Base-by-base conservation (phyloP, 2,888 invertebrate genomes). In the Gandaritis pyraliata region DNA sequence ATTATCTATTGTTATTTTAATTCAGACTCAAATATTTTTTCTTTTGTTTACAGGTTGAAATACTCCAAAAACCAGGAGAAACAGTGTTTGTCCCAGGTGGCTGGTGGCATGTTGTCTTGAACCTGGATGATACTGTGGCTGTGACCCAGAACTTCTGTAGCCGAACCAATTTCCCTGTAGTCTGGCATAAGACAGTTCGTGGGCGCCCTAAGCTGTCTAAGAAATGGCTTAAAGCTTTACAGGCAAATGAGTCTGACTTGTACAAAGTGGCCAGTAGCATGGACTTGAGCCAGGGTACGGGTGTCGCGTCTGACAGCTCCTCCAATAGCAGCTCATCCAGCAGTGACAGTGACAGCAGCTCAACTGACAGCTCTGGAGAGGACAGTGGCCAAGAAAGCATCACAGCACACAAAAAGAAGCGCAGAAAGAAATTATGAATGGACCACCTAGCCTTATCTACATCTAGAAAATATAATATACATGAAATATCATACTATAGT, bases 51-150 rank as follows among this genome's bases (percentile, higher is more conserved):
- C 84, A 96, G 94, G 94, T 98, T 68, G 99, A 99, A 92, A 97
- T 99, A 73, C 92, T 99, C 5, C 99, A 99, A 85, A 94, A 95
- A 74, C 98, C 99, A 12, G 99, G 99, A 16, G 99, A 99, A 85
- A 99, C 99, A 3, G 98, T 99, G 33, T 99, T 98, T 91, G 98
- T 99, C 58, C 99, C 99, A 10, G 98, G 98, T 15, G 99, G 99
- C 10, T 99, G 99, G 99, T 99, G 99, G 99, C 99, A 99, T 85
- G 99, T 99, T 16, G 99, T 99, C 12, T 93, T 99, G 33, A 99
- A 99, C 88, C 91, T 99, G 65, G 98, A 99, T 78, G 95, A 96
- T 68, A 99, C 99, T 0, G 96, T 99, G 49, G 99, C 99, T 11
- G 97, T 99, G 13, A 99, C 99, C 0, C 99, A 99, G 84, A 99